Percentiles rank a stretch among this genome's conserved stretches.
Evolutionary conservation across 2,113 vertebrate genomes (phyloP).

Genomic region (Grammomys surdaster): DNA sequence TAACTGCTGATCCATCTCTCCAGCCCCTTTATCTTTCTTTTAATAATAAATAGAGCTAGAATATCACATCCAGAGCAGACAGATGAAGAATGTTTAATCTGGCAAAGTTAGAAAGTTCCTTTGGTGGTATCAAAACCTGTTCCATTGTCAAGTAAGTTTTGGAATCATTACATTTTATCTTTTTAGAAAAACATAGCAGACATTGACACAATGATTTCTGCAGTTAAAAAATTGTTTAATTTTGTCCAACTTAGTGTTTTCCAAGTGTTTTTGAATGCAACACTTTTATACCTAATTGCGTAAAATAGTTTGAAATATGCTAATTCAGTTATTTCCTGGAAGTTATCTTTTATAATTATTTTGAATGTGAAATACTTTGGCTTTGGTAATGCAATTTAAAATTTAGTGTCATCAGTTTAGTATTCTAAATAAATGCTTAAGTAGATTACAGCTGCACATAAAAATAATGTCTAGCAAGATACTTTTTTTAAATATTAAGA

Average conservation of each 20-base stretch:
- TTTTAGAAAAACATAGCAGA: not conserved
- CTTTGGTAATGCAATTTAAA: conserved; percentile 61
- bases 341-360: conserved; percentile 47
- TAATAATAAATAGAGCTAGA: not conserved
- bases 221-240: conserved; percentile 27
- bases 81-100: conserved; percentile 9
- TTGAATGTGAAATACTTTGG: conserved; percentile 24
- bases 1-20: no score
- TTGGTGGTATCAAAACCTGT: conserved; percentile 4
- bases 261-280: not conserved
- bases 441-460: conserved; percentile 26
- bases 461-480: not conserved
- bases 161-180: not conserved
- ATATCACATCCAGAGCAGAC: not conserved
- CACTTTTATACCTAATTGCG: not conserved
- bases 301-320: conserved; percentile 22
- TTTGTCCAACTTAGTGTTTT: conserved; percentile 43
- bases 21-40: no score
- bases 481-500: conserved; percentile 11
- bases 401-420: conserved; percentile 31
- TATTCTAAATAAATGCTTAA: conserved; percentile 54
- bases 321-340: conserved; percentile 16
- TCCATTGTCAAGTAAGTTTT: not conserved
- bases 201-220: not conserved
- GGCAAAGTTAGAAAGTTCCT: not conserved